Evolutionary conservation across 1,140 invertebrate species (phyloP).

Genomic region (Cheumatopsyche charites): DNA sequence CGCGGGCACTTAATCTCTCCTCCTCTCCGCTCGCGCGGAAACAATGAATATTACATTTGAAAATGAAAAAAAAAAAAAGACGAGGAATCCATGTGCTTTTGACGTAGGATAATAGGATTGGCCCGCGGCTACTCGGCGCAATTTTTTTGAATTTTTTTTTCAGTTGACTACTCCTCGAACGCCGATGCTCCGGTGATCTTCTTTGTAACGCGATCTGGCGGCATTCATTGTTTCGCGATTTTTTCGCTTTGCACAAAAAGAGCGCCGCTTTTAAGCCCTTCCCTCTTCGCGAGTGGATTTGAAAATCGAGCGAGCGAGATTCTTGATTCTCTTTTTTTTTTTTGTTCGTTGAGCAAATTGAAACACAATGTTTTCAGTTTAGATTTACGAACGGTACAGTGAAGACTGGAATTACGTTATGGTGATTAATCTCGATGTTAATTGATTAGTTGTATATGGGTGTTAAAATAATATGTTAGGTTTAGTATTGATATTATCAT

Average conservation of each 20-base stretch:
- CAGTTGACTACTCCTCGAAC: slow-evolving; percentile 21
- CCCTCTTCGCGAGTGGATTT: too few species aligned
- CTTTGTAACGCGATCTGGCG: slow-evolving; percentile 9
- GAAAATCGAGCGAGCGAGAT: too few species aligned
- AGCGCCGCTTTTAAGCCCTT: background rate
- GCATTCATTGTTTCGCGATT: background rate
- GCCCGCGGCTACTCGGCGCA: slow-evolving; percentile 20
- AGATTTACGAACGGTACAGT: too few species aligned
- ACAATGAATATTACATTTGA: slow-evolving; percentile 41
- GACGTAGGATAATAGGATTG: slow-evolving; percentile 41
- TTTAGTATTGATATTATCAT: too few species aligned
- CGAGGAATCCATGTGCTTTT: slow-evolving; percentile 37
- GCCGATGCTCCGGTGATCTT: slow-evolving; percentile 23
- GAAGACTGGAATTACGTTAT: too few species aligned
- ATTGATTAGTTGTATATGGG: too few species aligned
- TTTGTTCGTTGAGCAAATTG: too few species aligned
- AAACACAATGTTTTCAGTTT: too few species aligned
- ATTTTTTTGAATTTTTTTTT: slow-evolving; percentile 20
- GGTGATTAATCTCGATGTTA: too few species aligned
- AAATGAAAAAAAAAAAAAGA: slow-evolving; percentile 29
- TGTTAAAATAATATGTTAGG: too few species aligned
- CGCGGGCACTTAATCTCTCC: slow-evolving; percentile 35
- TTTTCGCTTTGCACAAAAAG: too few species aligned
- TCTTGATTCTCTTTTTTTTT: too few species aligned
- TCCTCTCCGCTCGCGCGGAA: slow-evolving; percentile 33